Base-by-base conservation (phyloP, 2,113 vertebrate species). In the Callipepla squamata region DNA sequence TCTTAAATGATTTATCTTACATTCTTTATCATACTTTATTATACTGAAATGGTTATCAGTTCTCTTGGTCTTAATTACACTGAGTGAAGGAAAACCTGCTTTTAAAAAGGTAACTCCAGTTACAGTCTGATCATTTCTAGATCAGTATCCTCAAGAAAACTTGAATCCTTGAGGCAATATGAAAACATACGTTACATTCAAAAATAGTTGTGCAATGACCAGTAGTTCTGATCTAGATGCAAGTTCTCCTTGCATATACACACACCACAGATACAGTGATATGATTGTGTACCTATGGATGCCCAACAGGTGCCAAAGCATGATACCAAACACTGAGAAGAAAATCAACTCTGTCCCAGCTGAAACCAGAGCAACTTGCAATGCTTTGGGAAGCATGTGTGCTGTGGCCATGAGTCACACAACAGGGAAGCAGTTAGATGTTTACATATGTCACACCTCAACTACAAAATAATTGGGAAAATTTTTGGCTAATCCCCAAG, bases 381-480 rank as follows among this genome's bases (percentile, higher is more conserved):
- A 47, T 8, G 30, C 21, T 38, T 89, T 66, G 32, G 63, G 13
- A 23, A 86, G 47, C 55, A 78, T 50, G 61, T 95, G 61, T 26
- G 81, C 57, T 68, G 45, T 55, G 63, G 28, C 80, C 59, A 30
- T 47, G 65, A 94, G 66, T 89, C 51, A 94, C 50, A 47, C 59
- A 81, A 7, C 38, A 22, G 44, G 90, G 85, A 96, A 93, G n/a
- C 58, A 89, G n/a, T 67, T 94, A 32, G 58, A 7, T 89, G 91
- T 95, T 97, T 96, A 80, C 88, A 78, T 7, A 67, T 28, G 8
- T 88, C 78, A 91, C 45, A 85, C 20, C 44, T 72, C 47, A 53
- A 87, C 19, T 66, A 59, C 36, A 3, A 79, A 74, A 81, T 53
- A 85, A 95, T 94, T 94, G 59, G 38, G 61, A 26, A 13, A n/a